Evolutionary conservation across 2,113 vertebrate species (phyloP).

Genomic region (Loxodonta africana): DNA sequence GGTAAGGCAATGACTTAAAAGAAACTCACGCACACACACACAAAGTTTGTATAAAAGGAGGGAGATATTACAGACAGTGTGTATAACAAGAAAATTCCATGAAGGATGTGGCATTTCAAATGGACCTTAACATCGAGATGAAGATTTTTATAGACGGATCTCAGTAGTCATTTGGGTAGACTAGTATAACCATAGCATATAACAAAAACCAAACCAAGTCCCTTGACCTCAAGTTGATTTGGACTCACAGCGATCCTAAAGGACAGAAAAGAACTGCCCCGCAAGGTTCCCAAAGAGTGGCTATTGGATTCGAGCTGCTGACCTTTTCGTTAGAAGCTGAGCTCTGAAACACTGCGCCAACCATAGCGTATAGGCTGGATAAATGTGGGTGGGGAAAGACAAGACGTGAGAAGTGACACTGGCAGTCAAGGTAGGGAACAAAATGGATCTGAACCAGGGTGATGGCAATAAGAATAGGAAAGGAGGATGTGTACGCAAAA

Average conservation of each 20-base stretch:
- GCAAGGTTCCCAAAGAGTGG: too few relatives aligned
- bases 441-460: not conserved
- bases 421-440: not conserved
- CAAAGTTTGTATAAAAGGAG: constrained; percentile 1
- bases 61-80: not conserved
- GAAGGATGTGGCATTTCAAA: constrained; percentile 11
- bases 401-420: not conserved
- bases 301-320: too few relatives aligned
- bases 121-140: not conserved
- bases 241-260: too few relatives aligned
- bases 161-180: not conserved
- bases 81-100: not conserved
- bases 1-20: not conserved
- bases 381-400: not conserved
- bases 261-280: too few relatives aligned
- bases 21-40: not conserved
- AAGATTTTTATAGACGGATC: not conserved
- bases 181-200: not conserved
- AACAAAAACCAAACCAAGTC: too few relatives aligned
- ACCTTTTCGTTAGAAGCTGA: too few relatives aligned
- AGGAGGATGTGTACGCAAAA: not conserved
- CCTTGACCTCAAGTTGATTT: too few relatives aligned
- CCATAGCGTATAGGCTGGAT: not conserved
- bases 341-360: not conserved
- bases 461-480: not conserved